Evolutionary conservation across 2,888 invertebrate species (phyloP).

Genomic region (Carabus problematicus): DNA sequence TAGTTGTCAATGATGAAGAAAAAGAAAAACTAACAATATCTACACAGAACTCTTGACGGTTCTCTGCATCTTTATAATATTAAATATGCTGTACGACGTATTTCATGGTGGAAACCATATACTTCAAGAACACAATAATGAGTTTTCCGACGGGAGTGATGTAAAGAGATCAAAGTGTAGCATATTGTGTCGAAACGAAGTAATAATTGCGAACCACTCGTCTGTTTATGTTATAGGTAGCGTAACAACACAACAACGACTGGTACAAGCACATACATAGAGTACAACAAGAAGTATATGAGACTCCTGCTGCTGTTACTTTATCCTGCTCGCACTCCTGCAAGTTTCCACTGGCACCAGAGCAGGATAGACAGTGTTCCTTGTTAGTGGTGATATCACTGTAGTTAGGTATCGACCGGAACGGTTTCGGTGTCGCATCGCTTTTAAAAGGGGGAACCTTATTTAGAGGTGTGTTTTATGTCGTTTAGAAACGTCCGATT

Average conservation of each 20-base stretch:
- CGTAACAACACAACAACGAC: too few species aligned
- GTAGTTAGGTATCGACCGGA: slow-evolving; percentile 26
- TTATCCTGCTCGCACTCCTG: slow-evolving; percentile 7
- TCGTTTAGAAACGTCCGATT: slow-evolving; percentile 29
- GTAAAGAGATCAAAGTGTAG: slow-evolving; percentile 3
- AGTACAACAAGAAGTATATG: too few species aligned
- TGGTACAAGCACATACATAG: too few species aligned
- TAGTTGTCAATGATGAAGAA: too few species aligned
- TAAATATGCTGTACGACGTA: too few species aligned
- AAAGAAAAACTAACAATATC: too few species aligned
- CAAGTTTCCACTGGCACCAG: neutral
- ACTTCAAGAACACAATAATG: too few species aligned
- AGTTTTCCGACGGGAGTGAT: too few species aligned
- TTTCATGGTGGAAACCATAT: too few species aligned
- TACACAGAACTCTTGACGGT: too few species aligned
- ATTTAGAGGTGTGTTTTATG: slow-evolving; percentile 42
- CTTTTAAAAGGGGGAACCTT: slow-evolving; percentile 15
- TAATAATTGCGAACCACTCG: slow-evolving; percentile 24
- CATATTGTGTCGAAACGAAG: slow-evolving; percentile 25
- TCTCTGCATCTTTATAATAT: too few species aligned
- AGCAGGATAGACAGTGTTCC: neutral
- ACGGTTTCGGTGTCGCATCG: slow-evolving; percentile 8
- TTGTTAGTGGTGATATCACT: slow-evolving; percentile 30
- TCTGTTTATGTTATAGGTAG: slow-evolving; percentile 16
- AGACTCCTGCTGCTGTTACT: slow-evolving; percentile 5